A percentile compares a stretch with the other conserved stretches of the same genome.
Evolutionary conservation across 2,888 invertebrate genomes (phyloP).

Genomic region (Dione vanillae): DNA sequence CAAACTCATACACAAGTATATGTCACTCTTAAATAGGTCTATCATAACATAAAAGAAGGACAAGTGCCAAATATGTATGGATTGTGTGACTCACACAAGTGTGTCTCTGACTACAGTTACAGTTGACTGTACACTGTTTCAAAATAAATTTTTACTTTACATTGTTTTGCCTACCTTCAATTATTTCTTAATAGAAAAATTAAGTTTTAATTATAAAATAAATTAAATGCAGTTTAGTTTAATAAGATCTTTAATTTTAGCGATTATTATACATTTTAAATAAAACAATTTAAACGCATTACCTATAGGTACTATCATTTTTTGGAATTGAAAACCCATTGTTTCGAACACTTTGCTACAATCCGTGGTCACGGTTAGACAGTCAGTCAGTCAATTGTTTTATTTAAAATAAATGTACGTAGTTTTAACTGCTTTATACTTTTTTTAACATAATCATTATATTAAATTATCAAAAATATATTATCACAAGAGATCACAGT

Average conservation of each 20-base stretch:
- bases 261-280: no score
- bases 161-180: neutral
- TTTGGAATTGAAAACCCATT: no score
- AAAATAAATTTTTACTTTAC: neutral
- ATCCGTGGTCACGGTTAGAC: no score
- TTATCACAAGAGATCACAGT: neutral
- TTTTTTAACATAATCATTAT: neutral
- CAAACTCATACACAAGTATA: neutral
- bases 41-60: neutral
- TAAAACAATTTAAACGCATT: no score
- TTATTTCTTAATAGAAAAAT: neutral
- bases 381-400: no score
- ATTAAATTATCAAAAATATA: neutral
- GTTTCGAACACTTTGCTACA: no score
- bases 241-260: no score
- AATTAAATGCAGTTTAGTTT: no score
- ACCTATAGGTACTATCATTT: no score
- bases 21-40: slow-evolving; percentile 9
- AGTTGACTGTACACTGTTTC: neutral
- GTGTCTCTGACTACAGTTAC: slow-evolving; percentile 20
- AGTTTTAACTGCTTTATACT: no score
- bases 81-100: slow-evolving; percentile 3
- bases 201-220: no score
- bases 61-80: slow-evolving; percentile 15
- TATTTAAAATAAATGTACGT: no score